Evolutionary conservation across 2,888 invertebrate species (phyloP), one percentile per base, ranked within the genome.

Genomic region (Mesopsocus fuscifrons): DNA sequence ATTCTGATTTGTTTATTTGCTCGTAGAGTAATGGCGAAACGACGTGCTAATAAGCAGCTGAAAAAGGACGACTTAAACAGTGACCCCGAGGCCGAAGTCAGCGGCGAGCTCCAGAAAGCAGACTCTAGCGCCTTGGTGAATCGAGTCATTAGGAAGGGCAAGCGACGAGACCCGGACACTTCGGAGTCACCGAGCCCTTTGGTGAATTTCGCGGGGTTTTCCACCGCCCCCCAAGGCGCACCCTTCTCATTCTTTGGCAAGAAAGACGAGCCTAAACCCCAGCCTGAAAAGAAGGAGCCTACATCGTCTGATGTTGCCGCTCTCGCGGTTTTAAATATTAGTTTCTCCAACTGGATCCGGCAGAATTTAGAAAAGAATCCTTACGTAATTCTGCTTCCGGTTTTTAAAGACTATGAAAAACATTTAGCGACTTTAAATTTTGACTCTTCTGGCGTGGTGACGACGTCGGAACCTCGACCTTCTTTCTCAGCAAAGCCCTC

Each of bases 361-460:
- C 71, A 74, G 48, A 82, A 89, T 60, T 77, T 92, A 3, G 78
- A 81, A 50, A 69, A 76, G 51, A 84, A 82, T 59, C 81, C 88
- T 1, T 69, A 79, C 45, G 83, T 88, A 57, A 78, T 87, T 57
- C 65, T 94, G 26, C 74, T 80, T 17, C 92, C 92, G 20, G 77
- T 91, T 55, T 91, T 92, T 59, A 72, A 71, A 50, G 85, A 85
- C 59, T 89, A 88, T 60, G 77, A 83, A 52, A 75, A 69, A 51
- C 71, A 83, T 60, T 60, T 49, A 3, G 43, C 38, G 3, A 18
- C 6, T 17, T 6, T 38, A 20, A 21, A 38, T 38, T 38, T 38
- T 13, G 5, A 20, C 6, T 38, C 21, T 13, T 16, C 13, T 41
- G 18, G 13, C 8, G 9, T 22, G n/a, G n/a, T n/a, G n/a, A n/a